Evolutionary conservation across 64 coral and sea anemone species (phyloP), one percentile per base, ranked within the genome.

Genomic region (Catalaphyllia jardinei): DNA sequence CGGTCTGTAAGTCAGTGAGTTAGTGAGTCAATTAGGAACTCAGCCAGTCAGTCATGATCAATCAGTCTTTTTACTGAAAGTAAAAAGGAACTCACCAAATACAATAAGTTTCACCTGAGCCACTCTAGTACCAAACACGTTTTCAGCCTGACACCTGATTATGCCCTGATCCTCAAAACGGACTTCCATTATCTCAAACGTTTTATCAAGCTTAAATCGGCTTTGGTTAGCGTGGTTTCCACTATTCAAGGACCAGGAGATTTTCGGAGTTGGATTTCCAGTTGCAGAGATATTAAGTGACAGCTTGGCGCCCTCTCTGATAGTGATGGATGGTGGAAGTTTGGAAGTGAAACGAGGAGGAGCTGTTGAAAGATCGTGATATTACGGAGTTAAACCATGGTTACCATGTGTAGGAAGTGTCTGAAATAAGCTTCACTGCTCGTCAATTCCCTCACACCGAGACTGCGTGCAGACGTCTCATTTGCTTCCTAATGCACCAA

Each of bases 141-240:
- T 92, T 73, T 79, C n/a, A 52, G 84, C 75, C 0, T 11, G 62
- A 51, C 91, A 92, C 20, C 19, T 81, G 39, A 86, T 79, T 27
- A 54, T 31, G 42, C 91, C 91, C 29, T 88, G 76, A 73, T 92
- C 91, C 59, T 81, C 75, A 81, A 92, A 92, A 31, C 30, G 50
- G 2, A 87, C 91, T 10, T 72, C 72, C 49, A 18, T 62, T 3
- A 82, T 88, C 59, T 33, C 59, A 60, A 92, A 72, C 22, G 27
- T 79, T 30, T 87, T 67, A 49, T 38, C 54, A 24, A 60, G 12
- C 3, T 35, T 9, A n/a, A 60, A 80, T 30, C 76, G 63, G 52
- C 71, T 61, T 30, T 72, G 39, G 14, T 69, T 29, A 2, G 39
- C 60, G 8, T 28, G 8, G 18, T n/a, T 49, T 73, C 31, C 31